Evolutionary conservation across 1,140 invertebrate species (phyloP).

Genomic region (Pogonomyrmex californicus): DNA sequence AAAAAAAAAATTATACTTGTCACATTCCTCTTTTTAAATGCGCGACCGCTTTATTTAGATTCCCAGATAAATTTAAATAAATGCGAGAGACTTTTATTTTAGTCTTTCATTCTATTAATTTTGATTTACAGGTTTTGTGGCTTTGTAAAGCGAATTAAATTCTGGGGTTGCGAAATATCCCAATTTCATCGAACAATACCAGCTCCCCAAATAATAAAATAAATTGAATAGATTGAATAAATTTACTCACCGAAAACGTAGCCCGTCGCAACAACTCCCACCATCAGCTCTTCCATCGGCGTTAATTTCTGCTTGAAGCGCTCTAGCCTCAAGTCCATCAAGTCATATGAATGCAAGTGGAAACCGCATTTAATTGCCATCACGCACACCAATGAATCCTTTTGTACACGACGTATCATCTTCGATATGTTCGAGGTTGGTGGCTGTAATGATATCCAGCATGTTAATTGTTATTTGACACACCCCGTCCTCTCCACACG

Average conservation of each 20-base stretch:
- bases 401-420: background rate
- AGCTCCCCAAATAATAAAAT: constrained; percentile 33
- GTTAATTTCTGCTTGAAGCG: constrained; percentile 51
- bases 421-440: constrained; percentile 3
- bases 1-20: constrained; percentile 82
- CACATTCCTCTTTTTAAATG: constrained; percentile 28
- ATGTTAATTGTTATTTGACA: background rate
- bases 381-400: background rate
- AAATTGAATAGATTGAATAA: constrained; percentile 30
- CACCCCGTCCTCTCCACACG: no score
- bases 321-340: constrained; percentile 43
- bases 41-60: background rate
- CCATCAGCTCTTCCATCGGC: constrained; percentile 27
- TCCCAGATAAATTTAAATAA: constrained; percentile 6
- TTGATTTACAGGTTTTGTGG: constrained; percentile 29
- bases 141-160: constrained; percentile 38
- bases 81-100: background rate
- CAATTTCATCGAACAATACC: constrained; percentile 30
- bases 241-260: constrained; percentile 43
- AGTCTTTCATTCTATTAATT: constrained; percentile 6
- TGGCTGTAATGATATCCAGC: constrained; percentile 1
- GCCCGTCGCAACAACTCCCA: background rate
- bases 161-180: background rate
- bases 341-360: constrained; percentile 5
- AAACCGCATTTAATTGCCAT: constrained; percentile 58